phyloP scores from a whole-genome alignment of 1,140 invertebrate genomes.

The Coenobita brevimanus region DNA sequence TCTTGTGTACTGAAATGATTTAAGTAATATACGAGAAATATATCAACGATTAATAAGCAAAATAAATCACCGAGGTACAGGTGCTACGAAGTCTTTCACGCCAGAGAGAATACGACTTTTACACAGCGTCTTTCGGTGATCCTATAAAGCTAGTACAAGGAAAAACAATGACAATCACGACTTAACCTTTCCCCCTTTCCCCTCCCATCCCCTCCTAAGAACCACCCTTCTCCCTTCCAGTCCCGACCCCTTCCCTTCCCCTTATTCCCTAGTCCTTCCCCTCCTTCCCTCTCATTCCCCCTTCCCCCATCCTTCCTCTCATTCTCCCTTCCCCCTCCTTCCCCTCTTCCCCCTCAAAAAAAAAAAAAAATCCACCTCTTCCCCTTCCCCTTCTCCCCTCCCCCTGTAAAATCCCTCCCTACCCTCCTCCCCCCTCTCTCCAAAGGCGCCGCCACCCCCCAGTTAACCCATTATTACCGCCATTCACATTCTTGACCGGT shows the following conservation, averaged over 20 bases:
- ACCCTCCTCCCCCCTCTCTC: neutral
- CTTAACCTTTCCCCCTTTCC: too few species aligned
- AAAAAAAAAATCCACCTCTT: neutral
- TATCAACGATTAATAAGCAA: too few species aligned
- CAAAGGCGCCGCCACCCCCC: neutral
- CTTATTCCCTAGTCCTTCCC: neutral
- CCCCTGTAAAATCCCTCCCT: neutral
- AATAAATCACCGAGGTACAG: too few species aligned
- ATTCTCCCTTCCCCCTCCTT: neutral
- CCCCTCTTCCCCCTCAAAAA: too few species aligned
- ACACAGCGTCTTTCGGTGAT: too few species aligned
- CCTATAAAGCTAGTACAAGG: too few species aligned
- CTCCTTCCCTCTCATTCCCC: neutral
- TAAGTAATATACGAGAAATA: too few species aligned
- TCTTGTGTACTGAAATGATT: too few species aligned
- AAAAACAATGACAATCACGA: too few species aligned
- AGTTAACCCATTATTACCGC: neutral
- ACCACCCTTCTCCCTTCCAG: conserved; percentile 14
- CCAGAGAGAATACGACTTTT: too few species aligned
- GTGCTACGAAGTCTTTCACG: too few species aligned
- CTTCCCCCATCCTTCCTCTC: neutral
- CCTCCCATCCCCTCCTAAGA: neutral
- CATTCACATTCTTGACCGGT: too few species aligned
- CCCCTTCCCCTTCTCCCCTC: neutral
- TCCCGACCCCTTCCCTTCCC: neutral